Evolutionary conservation across 2,888 invertebrate genomes (phyloP).

Genomic region (Seira musarum): DNA sequence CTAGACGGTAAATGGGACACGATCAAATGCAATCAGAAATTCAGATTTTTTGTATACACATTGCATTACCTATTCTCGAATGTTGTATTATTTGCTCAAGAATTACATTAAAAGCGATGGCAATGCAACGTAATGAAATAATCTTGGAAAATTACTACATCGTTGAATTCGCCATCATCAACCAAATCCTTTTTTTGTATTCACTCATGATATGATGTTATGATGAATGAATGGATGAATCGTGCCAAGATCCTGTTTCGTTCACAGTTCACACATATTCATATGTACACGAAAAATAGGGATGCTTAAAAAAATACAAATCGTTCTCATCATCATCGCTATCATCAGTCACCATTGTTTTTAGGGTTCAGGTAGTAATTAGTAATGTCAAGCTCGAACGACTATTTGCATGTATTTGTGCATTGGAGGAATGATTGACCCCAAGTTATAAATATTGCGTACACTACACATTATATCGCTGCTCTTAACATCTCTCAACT

Average conservation of each 20-base stretch:
- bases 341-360: conserved; percentile 1
- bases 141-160: conserved; percentile 10
- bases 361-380: conserved; percentile 55
- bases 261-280: conserved; percentile 29
- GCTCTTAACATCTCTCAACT: neutral
- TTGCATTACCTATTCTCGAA: neutral
- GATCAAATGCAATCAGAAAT: neutral
- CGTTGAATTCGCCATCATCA: neutral
- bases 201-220: neutral
- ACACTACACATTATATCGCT: neutral
- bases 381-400: conserved; percentile 52
- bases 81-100: neutral
- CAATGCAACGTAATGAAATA: neutral
- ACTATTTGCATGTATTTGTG: neutral
- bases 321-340: neutral
- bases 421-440: conserved; percentile 2
- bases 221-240: conserved; percentile 18
- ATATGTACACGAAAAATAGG: neutral
- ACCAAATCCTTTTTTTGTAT: neutral
- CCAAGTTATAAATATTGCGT: conserved; percentile 7
- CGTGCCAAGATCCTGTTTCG: conserved; percentile 19
- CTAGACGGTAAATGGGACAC: neutral
- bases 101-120: neutral
- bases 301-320: conserved; percentile 12
- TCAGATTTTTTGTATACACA: neutral